Base-by-base conservation (phyloP, 2,888 invertebrate genomes). In the Mesoligia furuncula region DNA sequence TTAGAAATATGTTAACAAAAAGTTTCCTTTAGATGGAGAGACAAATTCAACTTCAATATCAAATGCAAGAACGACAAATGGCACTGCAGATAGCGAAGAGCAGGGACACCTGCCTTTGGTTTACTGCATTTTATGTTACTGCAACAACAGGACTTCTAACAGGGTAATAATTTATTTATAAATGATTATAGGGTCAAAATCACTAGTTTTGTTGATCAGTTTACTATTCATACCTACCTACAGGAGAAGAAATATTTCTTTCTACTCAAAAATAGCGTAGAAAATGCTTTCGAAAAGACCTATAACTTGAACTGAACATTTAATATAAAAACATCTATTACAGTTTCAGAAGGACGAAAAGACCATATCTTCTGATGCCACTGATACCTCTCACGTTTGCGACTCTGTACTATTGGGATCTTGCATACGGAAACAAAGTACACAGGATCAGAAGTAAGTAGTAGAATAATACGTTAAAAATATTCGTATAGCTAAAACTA, bases 11-110 rank as follows among this genome's bases (percentile, higher is more conserved):
- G 62, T 45, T n/a, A 59, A 62, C 17, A 39, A 11, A 57, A n/a
- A 24, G 17, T 65, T 65, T 75, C 24, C 86, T 91, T 75, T 77
- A 98, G 98, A 97, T 98, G 97, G 98, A 98, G 91, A 96, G 98
- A 80, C 98, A 98, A 95, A 97, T 98, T 85, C 98, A 98, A 91
- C 97, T 98, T 97, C 98, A 98, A 93, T 98, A 98, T 93, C 98
- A 98, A 94, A 97, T 98, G 96, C 97, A 98, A 90, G 98, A 98
- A 92, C 96, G 98, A 80, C 97, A 98, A 94, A 96, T 97, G 93
- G 98, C 98, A 0, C 94, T 98, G 94, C 97, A 98, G 92, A 97
- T 98, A 79, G 98, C 98, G 0, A 97, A 97, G 90, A 97, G 97
- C 84, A 96, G 98, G 85, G 98, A 98, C 91, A 94, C 98, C 36